A percentile compares a stretch with the other conserved stretches of the same genome.
Evolutionary conservation across 1,140 invertebrate genomes (phyloP).

Genomic region (Ceratina calcarata): DNA sequence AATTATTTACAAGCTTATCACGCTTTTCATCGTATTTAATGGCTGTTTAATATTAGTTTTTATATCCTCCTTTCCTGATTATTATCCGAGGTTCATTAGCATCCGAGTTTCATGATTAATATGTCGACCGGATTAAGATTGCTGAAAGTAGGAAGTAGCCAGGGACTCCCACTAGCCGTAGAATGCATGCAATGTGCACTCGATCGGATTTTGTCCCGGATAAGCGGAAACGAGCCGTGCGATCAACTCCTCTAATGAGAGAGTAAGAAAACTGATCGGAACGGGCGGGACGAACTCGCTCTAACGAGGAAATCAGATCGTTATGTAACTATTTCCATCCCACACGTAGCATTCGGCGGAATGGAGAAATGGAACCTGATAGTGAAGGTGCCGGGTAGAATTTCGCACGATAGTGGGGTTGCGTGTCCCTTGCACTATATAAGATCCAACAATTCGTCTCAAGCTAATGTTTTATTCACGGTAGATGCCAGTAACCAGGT

Average conservation of each 20-base stretch:
- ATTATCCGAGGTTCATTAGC: not conserved
- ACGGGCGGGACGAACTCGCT: not conserved
- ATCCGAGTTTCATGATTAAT: not conserved
- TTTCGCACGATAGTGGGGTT: slow-evolving; percentile 59
- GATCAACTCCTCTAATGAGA: not conserved
- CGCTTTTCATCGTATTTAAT: too few relatives aligned
- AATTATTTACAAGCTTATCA: too few relatives aligned
- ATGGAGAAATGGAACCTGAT: slow-evolving; percentile 31
- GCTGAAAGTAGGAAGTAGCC: slow-evolving; percentile 18
- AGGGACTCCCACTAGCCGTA: not conserved
- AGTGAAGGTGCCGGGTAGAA: slow-evolving; percentile 55
- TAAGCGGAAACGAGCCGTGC: not conserved
- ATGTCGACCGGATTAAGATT: not conserved
- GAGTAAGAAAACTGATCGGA: not conserved
- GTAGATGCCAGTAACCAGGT: not conserved
- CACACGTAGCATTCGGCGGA: slow-evolving; percentile 1
- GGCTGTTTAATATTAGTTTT: not conserved
- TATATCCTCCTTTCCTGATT: not conserved
- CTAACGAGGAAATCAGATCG: slow-evolving; percentile 36
- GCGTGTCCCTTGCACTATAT: slow-evolving; percentile 60
- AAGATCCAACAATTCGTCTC: slow-evolving; percentile 48
- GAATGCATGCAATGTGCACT: too few relatives aligned
- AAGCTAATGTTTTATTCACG: slow-evolving; percentile 45
- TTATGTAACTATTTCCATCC: slow-evolving; percentile 45
- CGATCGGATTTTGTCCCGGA: not conserved